These are phyloP conservation scores for Petrocephalus sullivani DNA, from an alignment of 2,797 vertebrate species.

Conservation along the genomic window DNA sequence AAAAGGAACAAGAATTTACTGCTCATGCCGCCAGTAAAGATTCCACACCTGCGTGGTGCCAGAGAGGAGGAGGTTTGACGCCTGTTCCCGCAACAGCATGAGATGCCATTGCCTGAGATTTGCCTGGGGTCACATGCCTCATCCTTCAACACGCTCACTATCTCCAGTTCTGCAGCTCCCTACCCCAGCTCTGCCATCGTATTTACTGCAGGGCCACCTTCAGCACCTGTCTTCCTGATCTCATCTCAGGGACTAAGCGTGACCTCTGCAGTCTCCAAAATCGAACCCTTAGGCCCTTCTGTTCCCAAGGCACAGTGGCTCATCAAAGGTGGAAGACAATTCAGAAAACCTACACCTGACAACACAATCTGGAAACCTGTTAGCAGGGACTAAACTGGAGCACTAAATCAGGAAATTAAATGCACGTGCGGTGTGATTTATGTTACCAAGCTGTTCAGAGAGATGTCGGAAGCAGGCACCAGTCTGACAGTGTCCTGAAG, in stretches of 20 bases:
- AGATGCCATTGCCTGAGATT: not conserved
- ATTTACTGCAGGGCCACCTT: not conserved
- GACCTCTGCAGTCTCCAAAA: not conserved
- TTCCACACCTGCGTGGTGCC: not conserved
- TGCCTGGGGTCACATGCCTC: not conserved
- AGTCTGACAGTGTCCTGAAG: not conserved
- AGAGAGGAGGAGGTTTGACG: not conserved
- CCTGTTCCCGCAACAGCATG: not conserved
- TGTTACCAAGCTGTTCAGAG: not conserved
- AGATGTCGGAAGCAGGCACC: not conserved
- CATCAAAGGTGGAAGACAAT: not conserved
- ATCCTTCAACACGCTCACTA: not conserved
- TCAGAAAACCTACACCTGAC: not conserved
- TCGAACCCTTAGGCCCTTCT: not conserved
- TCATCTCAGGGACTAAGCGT: not conserved
- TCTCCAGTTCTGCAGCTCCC: not conserved
- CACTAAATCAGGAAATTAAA: not conserved
- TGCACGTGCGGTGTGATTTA: not conserved
- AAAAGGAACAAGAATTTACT: not conserved
- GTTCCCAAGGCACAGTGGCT: not conserved
- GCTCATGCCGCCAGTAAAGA: not conserved
- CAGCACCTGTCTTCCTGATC: not conserved
- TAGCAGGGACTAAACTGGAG: not conserved
- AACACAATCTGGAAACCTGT: not conserved
- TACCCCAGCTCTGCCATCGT: not conserved